Evolutionary conservation across 2,113 vertebrate species (phyloP), one percentile per base, ranked within the genome.

Genomic region (Nymphicus hollandicus): DNA sequence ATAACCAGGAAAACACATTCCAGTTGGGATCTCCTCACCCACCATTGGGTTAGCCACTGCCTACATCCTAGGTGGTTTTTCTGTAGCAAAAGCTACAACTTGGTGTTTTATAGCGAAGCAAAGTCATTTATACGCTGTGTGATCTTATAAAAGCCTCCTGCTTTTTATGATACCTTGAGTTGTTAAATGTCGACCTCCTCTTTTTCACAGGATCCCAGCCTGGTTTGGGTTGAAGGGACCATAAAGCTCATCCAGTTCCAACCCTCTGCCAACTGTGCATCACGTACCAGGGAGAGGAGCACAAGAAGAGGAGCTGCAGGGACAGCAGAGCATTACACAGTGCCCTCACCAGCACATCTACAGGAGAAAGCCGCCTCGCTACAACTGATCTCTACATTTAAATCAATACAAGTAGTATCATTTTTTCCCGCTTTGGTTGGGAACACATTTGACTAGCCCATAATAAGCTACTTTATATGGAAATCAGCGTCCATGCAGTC

Each of bases 401-500:
- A 83, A 83, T 83, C 89, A 41, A 50, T 35, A 55, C 55, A 23
- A 69, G 53, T 13, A 43, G 69, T 72, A 82, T 2, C 35, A 20
- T 4, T 76, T 93, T 85, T 73, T 43, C 53, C 68, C 55, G 29
- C 13, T 82, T 86, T 92, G 53, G 28, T 33, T 55, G 63, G 74
- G 79, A 50, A 88, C 58, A 27, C 41, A 24, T 88, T 55, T 86
- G 80, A 56, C 53, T 69, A 65, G 60, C 49, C 31, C 44, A 33
- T 77, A 92, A 95, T 77, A 52, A 95, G 39, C 66, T 93, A 65
- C 71, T 93, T 93, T 52, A 88, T 80, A 86, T 95, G 94, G 89
- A 77, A 91, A 92, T 90, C 16, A 28, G 80, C 28, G 71, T 55
- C 61, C 2, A 9, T 0, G 0, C 74, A 49, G 55, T 28, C 82